Conservation (phyloP, 2,113 vertebrate species). For the Corynorhinus townsendii region DNA sequence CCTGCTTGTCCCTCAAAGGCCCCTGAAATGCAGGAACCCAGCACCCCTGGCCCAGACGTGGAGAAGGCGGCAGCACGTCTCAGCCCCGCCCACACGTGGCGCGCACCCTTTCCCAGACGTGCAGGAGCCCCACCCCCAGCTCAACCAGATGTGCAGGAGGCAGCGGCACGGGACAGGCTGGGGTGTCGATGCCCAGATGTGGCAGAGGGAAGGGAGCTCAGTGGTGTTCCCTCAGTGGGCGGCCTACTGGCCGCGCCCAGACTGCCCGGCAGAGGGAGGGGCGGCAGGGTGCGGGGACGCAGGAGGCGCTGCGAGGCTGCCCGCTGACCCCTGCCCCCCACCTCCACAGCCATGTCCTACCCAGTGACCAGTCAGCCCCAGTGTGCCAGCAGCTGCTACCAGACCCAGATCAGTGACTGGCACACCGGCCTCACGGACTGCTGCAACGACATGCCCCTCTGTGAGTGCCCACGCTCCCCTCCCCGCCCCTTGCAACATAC, state of each 20-base stretch:
- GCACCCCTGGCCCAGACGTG: neutral
- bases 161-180: neutral
- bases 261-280: slow-evolving; percentile 55
- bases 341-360: slow-evolving; percentile 66
- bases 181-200: neutral
- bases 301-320: neutral
- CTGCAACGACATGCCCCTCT: slow-evolving; percentile 72
- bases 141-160: neutral
- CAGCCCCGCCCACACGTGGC: slow-evolving; percentile 81
- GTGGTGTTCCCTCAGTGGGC: slow-evolving; percentile 21
- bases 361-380: slow-evolving; percentile 75
- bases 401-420: slow-evolving; percentile 72
- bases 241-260: slow-evolving; percentile 52
- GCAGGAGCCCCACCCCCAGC: neutral
- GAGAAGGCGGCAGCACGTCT: slow-evolving; percentile 34
- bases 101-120: neutral
- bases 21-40: slow-evolving; percentile 27
- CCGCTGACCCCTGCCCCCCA: neutral
- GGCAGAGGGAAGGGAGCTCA: neutral
- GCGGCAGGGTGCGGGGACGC: neutral
- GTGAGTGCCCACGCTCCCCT: slow-evolving; percentile 58
- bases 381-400: slow-evolving; percentile 43
- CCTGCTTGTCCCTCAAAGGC: slow-evolving; percentile 37
- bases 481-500: too few relatives aligned
- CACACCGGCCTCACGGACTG: slow-evolving; percentile 72